phyloP scores from a whole-genome alignment of 2,888 invertebrate species.

The Litoditis marina region DNA sequence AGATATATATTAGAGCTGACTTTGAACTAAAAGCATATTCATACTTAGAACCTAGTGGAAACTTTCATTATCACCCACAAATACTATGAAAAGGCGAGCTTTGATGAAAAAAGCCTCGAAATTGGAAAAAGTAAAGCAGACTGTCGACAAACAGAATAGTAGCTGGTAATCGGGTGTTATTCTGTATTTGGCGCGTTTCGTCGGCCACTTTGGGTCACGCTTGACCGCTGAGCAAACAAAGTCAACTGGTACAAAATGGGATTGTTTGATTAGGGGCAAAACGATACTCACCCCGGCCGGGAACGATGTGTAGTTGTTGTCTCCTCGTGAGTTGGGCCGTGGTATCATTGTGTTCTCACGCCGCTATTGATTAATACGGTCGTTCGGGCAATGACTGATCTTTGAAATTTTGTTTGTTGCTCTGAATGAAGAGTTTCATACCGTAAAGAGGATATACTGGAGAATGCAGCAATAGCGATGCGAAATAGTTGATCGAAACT shows the following conservation, averaged over 20 bases:
- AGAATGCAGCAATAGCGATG: neutral
- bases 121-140: neutral
- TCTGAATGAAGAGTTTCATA: too few relatives aligned
- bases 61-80: too few relatives aligned
- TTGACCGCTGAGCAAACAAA: neutral
- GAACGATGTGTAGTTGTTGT: constrained; percentile 21
- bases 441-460: too few relatives aligned
- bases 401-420: neutral
- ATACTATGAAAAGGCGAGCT: too few relatives aligned
- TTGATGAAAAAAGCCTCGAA: neutral
- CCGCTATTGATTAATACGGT: constrained; percentile 2
- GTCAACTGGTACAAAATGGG: too few relatives aligned
- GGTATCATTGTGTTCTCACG: constrained; percentile 1
- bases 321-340: constrained; percentile 7
- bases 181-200: too few relatives aligned
- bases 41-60: too few relatives aligned
- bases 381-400: neutral
- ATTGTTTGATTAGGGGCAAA: neutral
- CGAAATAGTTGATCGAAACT: neutral
- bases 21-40: too few relatives aligned
- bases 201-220: too few relatives aligned
- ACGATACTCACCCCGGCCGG: constrained; percentile 23
- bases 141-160: neutral
- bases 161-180: neutral
- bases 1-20: too few relatives aligned